phyloP scores from a whole-genome alignment of 2,888 invertebrate species.

The Antheraea assamensis region DNA sequence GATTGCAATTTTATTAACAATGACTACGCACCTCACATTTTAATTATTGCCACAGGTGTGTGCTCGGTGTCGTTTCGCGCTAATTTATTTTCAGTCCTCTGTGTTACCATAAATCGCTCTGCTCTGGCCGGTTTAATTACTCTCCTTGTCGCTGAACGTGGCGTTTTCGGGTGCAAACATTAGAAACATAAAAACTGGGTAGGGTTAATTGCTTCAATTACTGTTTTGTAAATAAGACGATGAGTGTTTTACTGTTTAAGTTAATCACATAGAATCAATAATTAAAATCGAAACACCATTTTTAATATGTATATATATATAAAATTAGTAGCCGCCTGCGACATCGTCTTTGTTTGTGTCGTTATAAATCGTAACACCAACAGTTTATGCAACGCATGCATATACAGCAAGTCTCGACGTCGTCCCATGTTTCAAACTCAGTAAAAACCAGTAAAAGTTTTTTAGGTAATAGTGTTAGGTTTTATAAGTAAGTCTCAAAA shows the following conservation, averaged over 20 bases:
- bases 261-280: not conserved
- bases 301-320: too few relatives aligned
- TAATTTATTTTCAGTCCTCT: conserved; percentile 56
- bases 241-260: not conserved
- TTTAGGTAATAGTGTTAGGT: too few relatives aligned
- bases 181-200: not conserved
- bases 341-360: too few relatives aligned
- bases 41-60: conserved; percentile 46
- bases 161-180: not conserved
- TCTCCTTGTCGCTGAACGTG: conserved; percentile 38
- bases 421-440: too few relatives aligned
- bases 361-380: too few relatives aligned
- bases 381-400: too few relatives aligned
- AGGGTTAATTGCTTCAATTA: not conserved
- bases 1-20: not conserved
- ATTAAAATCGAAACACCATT: too few relatives aligned
- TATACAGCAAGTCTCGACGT: too few relatives aligned
- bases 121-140: conserved; percentile 61
- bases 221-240: not conserved
- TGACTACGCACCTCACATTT: conserved; percentile 18
- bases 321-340: too few relatives aligned
- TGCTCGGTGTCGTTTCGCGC: conserved; percentile 33
- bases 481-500: too few relatives aligned
- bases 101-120: conserved; percentile 59
- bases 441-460: too few relatives aligned